phyloP scores from a whole-genome alignment of 2,888 invertebrate genomes.

The Mythimna loreyi region DNA sequence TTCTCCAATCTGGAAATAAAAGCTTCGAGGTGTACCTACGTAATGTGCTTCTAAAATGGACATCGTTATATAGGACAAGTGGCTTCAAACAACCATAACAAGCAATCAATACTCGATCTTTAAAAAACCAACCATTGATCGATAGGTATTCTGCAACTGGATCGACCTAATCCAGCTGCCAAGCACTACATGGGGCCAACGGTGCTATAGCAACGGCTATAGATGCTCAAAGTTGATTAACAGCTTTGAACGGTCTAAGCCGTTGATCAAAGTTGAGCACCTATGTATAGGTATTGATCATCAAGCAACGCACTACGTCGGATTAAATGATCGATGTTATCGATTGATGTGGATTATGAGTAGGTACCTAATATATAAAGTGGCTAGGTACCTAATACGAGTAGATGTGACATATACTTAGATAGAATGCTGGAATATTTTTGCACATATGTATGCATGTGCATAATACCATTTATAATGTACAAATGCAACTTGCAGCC shows the following conservation, averaged over 20 bases:
- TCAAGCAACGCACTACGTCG: not conserved
- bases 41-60: no score
- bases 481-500: not conserved
- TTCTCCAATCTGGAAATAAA: slow-evolving; percentile 91
- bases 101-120: not conserved
- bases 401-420: no score
- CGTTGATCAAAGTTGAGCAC: no score
- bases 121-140: not conserved
- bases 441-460: not conserved
- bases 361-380: no score
- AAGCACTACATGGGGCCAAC: not conserved
- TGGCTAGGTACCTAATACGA: no score
- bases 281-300: not conserved
- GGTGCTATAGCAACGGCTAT: no score
- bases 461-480: not conserved
- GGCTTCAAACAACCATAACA: not conserved
- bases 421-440: not conserved
- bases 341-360: not conserved
- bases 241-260: not conserved
- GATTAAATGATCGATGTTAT: no score
- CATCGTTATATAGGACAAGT: not conserved
- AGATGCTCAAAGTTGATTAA: no score
- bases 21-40: not conserved
- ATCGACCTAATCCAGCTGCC: not conserved
- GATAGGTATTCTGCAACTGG: not conserved